These are phyloP conservation scores for Megaustenia siamemsis DNA, from an alignment of 2,888 invertebrate species.

Conservation along the genomic window DNA sequence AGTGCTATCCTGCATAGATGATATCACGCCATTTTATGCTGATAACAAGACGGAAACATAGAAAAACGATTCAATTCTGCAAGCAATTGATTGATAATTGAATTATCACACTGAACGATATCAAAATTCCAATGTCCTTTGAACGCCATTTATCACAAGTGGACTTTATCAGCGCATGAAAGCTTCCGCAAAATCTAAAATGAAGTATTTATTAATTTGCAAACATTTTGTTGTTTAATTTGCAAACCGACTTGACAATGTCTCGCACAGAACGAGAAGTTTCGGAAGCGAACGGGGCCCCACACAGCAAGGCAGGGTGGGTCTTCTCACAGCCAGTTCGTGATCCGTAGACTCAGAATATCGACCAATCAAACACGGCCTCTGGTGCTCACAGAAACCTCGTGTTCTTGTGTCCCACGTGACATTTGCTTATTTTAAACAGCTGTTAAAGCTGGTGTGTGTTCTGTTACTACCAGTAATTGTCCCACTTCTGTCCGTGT, in stretches of 20 bases:
- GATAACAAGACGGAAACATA: too few species aligned
- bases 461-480: neutral
- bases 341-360: conserved; percentile 10
- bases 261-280: neutral
- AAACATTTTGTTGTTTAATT: too few species aligned
- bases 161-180: too few species aligned
- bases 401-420: neutral
- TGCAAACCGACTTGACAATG: neutral
- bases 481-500: neutral
- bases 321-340: neutral
- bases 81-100: too few species aligned
- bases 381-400: neutral
- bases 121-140: too few species aligned
- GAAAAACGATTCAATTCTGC: too few species aligned
- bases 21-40: too few species aligned
- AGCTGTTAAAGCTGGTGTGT: neutral
- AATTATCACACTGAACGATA: too few species aligned
- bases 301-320: neutral
- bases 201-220: too few species aligned
- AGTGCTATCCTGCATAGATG: too few species aligned
- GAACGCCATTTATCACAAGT: too few species aligned
- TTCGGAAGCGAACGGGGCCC: conserved; percentile 4
- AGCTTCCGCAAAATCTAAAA: too few species aligned
- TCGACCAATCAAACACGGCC: conserved; percentile 30
- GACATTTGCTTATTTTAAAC: conserved; percentile 6